These are phyloP conservation scores for Herpailurus yagouaroundi DNA, from an alignment of 2,113 vertebrate species.

Conservation along the genomic window DNA sequence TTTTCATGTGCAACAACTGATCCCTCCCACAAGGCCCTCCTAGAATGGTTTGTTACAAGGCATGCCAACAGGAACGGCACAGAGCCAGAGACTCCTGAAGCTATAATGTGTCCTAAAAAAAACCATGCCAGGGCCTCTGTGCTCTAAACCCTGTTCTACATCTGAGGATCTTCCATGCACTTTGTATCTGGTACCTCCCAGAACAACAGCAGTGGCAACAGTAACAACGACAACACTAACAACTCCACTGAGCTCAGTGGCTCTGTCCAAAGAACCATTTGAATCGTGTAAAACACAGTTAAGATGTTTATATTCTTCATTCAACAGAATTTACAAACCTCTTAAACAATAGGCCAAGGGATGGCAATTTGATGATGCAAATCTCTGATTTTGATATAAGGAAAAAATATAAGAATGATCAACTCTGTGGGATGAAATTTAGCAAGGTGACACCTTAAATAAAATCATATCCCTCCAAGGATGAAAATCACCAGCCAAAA, in stretches of 20 bases:
- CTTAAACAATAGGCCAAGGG: not conserved
- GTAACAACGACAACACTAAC: not conserved
- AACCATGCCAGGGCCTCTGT: not conserved
- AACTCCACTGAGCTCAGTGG: not conserved
- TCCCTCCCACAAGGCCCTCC: not conserved
- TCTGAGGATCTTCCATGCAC: not conserved
- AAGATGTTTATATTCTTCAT: not conserved
- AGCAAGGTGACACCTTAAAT: not conserved
- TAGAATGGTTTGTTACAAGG: not conserved
- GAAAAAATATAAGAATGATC: not conserved
- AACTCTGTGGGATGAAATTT: not conserved
- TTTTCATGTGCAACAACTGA: not conserved
- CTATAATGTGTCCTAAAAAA: not conserved
- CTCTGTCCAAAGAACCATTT: not conserved
- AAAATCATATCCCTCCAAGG: not conserved
- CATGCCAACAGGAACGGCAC: not conserved
- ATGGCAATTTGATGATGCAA: not conserved
- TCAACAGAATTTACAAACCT: not conserved
- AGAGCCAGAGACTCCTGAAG: not conserved
- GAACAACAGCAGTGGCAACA: not conserved
- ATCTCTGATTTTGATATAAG: not conserved
- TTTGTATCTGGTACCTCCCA: not conserved
- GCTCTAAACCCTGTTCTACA: not conserved
- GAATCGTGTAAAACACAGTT: not conserved
- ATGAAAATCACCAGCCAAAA: slow-evolving; percentile 18